phyloP scores from a whole-genome alignment of 2,888 invertebrate genomes.

The Dorcus hopei region DNA sequence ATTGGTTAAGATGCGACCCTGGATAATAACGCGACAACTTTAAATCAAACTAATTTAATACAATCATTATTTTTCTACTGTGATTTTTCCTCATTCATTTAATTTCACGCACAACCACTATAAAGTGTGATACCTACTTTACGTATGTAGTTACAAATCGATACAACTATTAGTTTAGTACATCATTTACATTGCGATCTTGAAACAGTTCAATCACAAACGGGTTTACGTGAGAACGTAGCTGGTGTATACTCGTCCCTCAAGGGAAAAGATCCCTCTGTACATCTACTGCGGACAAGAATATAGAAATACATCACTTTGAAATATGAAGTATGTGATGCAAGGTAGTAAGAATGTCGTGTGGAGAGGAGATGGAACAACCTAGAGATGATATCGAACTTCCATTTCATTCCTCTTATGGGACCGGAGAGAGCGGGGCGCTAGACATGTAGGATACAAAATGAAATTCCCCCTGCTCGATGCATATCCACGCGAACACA shows the following conservation, averaged over 20 bases:
- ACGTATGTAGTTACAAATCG: conserved; percentile 5
- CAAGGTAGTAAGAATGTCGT: conserved; percentile 27
- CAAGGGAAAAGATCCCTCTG: conserved; percentile 14
- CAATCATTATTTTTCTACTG: conserved; percentile 8
- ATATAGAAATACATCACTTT: conserved; percentile 30
- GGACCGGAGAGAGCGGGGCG: conserved; percentile 33
- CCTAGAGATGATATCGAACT: conserved; percentile 42
- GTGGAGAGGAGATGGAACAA: conserved; percentile 32
- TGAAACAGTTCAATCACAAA: conserved; percentile 18
- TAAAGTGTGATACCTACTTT: too few relatives aligned
- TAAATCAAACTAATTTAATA: conserved; percentile 22
- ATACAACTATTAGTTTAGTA: conserved; percentile 24
- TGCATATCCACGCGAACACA: conserved; percentile 41
- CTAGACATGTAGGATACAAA: conserved; percentile 46
- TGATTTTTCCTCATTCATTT: too few relatives aligned
- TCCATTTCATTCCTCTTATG: conserved; percentile 43
- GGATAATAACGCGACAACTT: conserved; percentile 26
- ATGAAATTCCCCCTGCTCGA: conserved; percentile 44
- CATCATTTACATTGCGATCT: conserved; percentile 16
- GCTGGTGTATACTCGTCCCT: conserved; percentile 25
- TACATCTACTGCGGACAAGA: conserved; percentile 23
- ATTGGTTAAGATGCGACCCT: conserved; percentile 25
- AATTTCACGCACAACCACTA: too few relatives aligned
- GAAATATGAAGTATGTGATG: conserved; percentile 31
- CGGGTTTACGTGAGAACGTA: conserved; percentile 22